Base-by-base conservation (phyloP, 2,888 invertebrate species). In the Galeruca laticollis region DNA sequence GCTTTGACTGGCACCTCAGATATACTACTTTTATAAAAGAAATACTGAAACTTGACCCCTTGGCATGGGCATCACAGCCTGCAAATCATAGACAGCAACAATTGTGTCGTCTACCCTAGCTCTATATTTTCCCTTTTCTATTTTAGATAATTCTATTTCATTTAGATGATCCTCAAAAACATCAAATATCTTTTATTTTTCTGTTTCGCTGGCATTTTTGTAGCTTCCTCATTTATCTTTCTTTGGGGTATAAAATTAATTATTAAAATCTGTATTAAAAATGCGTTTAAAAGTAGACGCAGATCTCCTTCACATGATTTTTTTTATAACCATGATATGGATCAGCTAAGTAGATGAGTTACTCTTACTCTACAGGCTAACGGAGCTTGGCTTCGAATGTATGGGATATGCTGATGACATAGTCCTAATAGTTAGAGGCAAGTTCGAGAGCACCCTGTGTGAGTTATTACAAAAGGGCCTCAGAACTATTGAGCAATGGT, bases 1-100 rank as follows among this genome's bases (percentile, higher is more conserved):
- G n/a, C n/a, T n/a, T n/a, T n/a, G n/a, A n/a, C n/a, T n/a, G n/a
- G n/a, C n/a, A n/a, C n/a, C n/a, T n/a, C n/a, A n/a, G n/a, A n/a
- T n/a, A 61, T 71, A 40, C 73, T 80, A 73, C 47, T 73, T 74
- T 72, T 76, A 65, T 77, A 79, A 71, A 76, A 78, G 69, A 77
- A 77, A 4, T n/a, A 71, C 26, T 37, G 63, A 61, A 4, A 57
- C 33, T 20, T 47, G 37, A 3, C 57, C 56, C 21, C 40, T 65
- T 59, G 60, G 60, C 13, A 60, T 13, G 18, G 33, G 40, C 60
- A 60, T 60, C 2, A 37, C 60, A 20, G 60, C 60, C 20, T 60
- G 35, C n/a, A 60, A 20, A 15, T 60, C 33, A 15, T 60, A 60
- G 9, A 60, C 60, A 33, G 37, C 60, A 60, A 37, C 18, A 33